These are phyloP conservation scores for Phlogophora meticulosa DNA, from an alignment of 2,888 invertebrate species.

Conservation along the genomic window DNA sequence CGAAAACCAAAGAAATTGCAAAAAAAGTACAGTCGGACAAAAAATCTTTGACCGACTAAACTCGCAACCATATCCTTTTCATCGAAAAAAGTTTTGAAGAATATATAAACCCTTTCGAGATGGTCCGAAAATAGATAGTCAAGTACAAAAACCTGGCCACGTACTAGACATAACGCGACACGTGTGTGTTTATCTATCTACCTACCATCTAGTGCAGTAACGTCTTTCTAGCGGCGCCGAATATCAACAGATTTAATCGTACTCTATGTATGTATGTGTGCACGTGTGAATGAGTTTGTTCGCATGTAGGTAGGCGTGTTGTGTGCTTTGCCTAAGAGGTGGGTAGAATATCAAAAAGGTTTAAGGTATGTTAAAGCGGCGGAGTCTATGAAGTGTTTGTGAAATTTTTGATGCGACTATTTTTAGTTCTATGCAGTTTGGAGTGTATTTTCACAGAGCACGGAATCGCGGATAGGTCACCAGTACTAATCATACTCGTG, in stretches of 20 bases:
- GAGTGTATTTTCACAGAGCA: background rate
- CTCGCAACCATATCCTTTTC: constrained; percentile 24
- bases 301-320: constrained; percentile 35
- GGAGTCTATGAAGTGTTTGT: constrained; percentile 4
- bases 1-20: background rate
- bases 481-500: no score
- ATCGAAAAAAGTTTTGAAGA: constrained; percentile 46
- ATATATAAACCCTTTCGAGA: constrained; percentile 64
- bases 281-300: constrained; percentile 66
- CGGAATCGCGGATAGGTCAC: no score
- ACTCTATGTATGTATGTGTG: constrained; percentile 63
- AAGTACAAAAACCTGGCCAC: constrained; percentile 75
- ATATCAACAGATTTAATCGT: constrained; percentile 74
- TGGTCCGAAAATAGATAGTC: constrained; percentile 62
- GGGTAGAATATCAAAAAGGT: constrained; percentile 48
- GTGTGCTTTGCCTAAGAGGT: constrained; percentile 42
- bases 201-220: constrained; percentile 81
- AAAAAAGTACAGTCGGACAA: constrained; percentile 40
- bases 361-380: constrained; percentile 21
- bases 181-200: constrained; percentile 84
- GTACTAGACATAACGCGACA: constrained; percentile 83
- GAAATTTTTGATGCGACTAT: background rate
- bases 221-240: constrained; percentile 87
- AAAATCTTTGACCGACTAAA: constrained; percentile 29
- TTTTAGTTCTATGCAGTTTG: background rate